These are phyloP conservation scores for Corvus hawaiiensis DNA, from an alignment of 2,113 vertebrate genomes.

Conservation along the genomic window DNA sequence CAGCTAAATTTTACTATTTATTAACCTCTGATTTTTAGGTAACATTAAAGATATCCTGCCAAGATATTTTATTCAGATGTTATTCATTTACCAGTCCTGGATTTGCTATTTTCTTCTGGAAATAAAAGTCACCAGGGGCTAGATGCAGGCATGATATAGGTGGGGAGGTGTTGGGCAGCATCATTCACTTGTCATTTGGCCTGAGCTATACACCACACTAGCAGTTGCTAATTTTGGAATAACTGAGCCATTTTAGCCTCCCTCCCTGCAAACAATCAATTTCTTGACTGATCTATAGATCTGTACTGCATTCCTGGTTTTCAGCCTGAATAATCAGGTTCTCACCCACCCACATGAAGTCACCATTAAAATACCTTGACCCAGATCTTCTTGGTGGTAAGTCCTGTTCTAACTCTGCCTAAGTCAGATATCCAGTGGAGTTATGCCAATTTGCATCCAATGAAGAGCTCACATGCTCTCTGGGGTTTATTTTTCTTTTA, in stretches of 20 bases:
- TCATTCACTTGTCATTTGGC: background rate
- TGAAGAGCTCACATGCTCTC: background rate
- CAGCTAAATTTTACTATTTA: constrained; percentile 15
- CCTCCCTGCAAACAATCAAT: background rate
- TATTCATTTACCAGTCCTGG: background rate
- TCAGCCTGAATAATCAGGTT: background rate
- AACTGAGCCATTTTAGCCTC: background rate
- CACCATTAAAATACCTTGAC: background rate
- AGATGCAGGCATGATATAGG: background rate
- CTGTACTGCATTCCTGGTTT: background rate
- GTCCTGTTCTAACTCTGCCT: background rate
- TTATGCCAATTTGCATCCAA: background rate
- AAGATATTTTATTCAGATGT: background rate
- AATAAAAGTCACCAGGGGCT: background rate
- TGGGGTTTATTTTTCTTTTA: background rate
- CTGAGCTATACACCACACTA: background rate
- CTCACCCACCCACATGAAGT: background rate
- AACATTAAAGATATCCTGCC: background rate
- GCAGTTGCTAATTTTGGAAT: constrained; percentile 6
- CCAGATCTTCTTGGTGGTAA: background rate
- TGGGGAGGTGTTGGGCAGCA: background rate
- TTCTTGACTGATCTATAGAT: background rate
- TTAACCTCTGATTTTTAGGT: background rate
- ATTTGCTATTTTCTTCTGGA: background rate
- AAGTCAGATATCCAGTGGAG: background rate